Percentiles rank a stretch among this genome's conserved stretches.
Evolutionary conservation across 2,797 vertebrate species (phyloP).

Genomic region (Sciaenops ocellatus): DNA sequence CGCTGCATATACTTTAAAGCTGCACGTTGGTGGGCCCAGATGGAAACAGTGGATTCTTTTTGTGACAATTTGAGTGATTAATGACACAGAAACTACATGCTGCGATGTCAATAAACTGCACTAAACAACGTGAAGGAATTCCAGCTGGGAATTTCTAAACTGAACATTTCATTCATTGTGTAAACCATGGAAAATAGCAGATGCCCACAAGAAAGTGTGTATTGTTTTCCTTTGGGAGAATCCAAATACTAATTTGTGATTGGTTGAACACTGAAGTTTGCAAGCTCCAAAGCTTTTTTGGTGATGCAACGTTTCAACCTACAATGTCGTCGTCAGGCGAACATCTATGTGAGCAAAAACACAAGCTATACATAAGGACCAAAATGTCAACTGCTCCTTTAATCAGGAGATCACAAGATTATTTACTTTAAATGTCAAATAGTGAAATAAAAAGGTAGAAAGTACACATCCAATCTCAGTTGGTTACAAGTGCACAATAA

Average conservation of each 20-base stretch:
- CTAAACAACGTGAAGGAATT: neutral
- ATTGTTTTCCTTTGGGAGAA: neutral
- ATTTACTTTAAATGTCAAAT: neutral
- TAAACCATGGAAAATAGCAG: too few species aligned
- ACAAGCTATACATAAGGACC: neutral
- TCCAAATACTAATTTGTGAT: conserved; percentile 2
- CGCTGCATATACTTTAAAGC: conserved; percentile 22
- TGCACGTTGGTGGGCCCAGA: conserved; percentile 5
- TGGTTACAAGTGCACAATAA: too few species aligned
- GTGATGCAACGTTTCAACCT: neutral
- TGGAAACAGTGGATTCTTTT: conserved; percentile 4
- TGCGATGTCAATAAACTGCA: conserved; percentile 40
- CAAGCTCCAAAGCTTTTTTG: neutral
- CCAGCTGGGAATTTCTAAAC: neutral
- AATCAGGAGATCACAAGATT: neutral
- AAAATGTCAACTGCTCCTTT: neutral
- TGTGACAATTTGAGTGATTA: conserved; percentile 32
- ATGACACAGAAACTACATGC: conserved; percentile 42
- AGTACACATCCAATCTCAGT: too few species aligned
- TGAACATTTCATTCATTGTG: neutral
- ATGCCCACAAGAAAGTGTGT: neutral
- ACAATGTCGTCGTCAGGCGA: neutral
- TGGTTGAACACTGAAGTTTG: neutral
- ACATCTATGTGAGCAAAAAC: neutral
- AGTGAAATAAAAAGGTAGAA: too few species aligned